A percentile compares a stretch with the other conserved stretches of the same genome.
phyloP scores from a whole-genome alignment of 2,888 invertebrate species.

The Patella ulyssiponensis region DNA sequence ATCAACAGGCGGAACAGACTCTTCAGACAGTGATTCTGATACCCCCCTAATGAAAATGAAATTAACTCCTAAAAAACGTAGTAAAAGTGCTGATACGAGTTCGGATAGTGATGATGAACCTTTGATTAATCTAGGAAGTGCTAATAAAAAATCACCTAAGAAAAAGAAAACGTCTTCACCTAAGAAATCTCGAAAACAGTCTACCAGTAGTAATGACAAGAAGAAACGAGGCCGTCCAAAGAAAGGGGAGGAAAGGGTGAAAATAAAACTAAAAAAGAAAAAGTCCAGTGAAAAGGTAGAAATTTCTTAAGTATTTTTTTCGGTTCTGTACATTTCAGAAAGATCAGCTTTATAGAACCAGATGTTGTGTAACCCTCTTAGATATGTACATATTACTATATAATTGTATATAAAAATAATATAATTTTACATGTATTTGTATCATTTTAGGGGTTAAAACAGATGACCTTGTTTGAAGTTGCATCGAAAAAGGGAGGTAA shows the following conservation, averaged over 20 bases:
- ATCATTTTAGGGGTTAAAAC: slow-evolving; percentile 55
- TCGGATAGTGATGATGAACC: not conserved
- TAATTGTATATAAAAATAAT: too few species aligned
- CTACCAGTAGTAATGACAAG: slow-evolving; percentile 19
- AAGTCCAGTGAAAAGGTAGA: slow-evolving; percentile 24
- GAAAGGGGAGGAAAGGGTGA: slow-evolving; percentile 17
- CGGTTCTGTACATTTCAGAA: too few species aligned
- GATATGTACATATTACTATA: too few species aligned
- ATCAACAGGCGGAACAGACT: not conserved
- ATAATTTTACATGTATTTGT: too few species aligned
- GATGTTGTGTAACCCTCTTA: too few species aligned
- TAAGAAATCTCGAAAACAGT: slow-evolving; percentile 19
- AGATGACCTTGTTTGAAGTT: slow-evolving; percentile 64
- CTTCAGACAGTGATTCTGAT: slow-evolving; percentile 46
- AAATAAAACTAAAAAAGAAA: slow-evolving; percentile 11
- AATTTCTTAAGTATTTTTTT: too few species aligned
- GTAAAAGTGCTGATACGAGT: not conserved
- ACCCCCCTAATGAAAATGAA: slow-evolving; percentile 52
- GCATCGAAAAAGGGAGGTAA: slow-evolving; percentile 55
- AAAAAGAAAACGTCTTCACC: slow-evolving; percentile 24
- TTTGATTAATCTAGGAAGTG: not conserved
- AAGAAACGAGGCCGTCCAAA: slow-evolving; percentile 17
- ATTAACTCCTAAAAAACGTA: not conserved
- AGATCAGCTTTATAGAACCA: too few species aligned
- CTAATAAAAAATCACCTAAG: slow-evolving; percentile 16